These are phyloP conservation scores for Oligia strigilis DNA, from an alignment of 2,888 invertebrate genomes.

Conservation along the genomic window DNA sequence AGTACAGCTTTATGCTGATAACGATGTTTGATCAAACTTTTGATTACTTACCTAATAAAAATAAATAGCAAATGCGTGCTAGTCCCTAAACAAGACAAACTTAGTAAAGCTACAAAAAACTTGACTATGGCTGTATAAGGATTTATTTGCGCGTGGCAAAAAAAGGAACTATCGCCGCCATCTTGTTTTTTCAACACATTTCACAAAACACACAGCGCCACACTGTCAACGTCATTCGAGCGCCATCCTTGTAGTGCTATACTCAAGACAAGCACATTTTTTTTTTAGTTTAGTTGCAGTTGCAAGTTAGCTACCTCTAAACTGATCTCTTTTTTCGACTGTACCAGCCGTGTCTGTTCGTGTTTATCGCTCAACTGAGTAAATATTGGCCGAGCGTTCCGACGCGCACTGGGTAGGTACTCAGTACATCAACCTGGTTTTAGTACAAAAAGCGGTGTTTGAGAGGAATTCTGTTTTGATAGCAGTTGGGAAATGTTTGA, in stretches of 20 bases:
- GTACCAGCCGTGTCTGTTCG: conserved; percentile 55
- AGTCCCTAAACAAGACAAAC: too few species aligned
- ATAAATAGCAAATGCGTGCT: neutral
- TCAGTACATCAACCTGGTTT: conserved; percentile 62
- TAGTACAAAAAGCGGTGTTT: conserved; percentile 44
- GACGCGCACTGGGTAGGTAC: conserved; percentile 35
- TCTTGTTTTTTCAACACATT: neutral
- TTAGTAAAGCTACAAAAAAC: neutral
- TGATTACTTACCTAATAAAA: neutral
- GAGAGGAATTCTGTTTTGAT: conserved; percentile 50
- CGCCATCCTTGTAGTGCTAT: neutral
- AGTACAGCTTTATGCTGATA: neutral
- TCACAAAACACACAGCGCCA: too few species aligned
- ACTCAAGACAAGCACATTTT: neutral
- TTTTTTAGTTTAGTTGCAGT: neutral
- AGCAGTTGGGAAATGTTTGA: conserved; percentile 28
- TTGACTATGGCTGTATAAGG: neutral
- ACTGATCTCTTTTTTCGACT: neutral
- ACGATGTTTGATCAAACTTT: neutral
- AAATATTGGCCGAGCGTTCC: conserved; percentile 64
- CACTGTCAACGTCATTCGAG: too few species aligned
- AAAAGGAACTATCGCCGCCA: neutral
- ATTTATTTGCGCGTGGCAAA: neutral
- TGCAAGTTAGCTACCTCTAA: neutral
- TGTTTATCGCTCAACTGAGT: conserved; percentile 65